phyloP scores from a whole-genome alignment of 2,113 vertebrate genomes.

The Ceyx melanurus region DNA sequence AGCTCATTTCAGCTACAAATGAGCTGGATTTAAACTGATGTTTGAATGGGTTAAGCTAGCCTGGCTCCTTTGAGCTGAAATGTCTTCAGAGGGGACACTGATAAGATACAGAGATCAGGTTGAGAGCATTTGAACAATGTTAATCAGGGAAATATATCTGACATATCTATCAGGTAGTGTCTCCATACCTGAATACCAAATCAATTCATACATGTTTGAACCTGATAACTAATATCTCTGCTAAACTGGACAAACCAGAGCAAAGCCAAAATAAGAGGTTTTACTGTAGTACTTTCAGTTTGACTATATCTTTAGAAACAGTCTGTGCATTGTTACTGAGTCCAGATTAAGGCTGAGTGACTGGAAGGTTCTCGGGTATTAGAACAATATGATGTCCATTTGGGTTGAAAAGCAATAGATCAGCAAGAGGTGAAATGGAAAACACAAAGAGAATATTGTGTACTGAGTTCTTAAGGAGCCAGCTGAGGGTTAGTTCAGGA shows the following conservation, averaged over 20 bases:
- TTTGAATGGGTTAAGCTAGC: neutral
- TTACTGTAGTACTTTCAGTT: neutral
- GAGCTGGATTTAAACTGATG: neutral
- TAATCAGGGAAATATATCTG: neutral
- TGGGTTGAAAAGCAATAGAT: neutral
- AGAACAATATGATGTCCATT: neutral
- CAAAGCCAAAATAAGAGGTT: neutral
- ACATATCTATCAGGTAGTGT: neutral
- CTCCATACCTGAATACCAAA: neutral
- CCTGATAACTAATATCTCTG: neutral
- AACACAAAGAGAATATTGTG: neutral
- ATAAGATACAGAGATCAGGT: neutral
- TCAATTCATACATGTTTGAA: neutral
- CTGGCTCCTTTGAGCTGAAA: neutral
- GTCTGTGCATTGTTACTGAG: neutral
- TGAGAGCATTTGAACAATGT: neutral
- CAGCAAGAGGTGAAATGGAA: neutral
- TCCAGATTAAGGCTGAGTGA: neutral
- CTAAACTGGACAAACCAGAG: neutral
- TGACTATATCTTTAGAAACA: neutral
- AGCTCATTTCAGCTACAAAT: neutral
- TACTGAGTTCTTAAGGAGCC: neutral
- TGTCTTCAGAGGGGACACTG: neutral
- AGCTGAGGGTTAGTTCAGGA: neutral
- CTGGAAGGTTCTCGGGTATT: neutral